A percentile compares a stretch with the other conserved stretches of the same genome.
Conservation (phyloP, 2,113 vertebrate genomes). For the Pygoscelis adeliae region DNA sequence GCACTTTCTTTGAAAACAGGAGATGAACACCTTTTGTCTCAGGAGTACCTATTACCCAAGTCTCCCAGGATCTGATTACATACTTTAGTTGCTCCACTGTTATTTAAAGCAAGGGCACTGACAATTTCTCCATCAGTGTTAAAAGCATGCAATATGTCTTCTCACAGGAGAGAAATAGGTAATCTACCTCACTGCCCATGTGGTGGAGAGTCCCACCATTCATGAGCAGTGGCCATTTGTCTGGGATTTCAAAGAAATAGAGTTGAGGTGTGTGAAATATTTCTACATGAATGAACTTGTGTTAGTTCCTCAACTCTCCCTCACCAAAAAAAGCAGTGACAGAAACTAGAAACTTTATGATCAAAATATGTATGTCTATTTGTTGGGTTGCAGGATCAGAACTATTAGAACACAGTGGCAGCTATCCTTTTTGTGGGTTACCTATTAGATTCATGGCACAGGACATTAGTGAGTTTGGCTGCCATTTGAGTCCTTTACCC, state of each 20-base stretch:
- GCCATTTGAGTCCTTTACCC: neutral
- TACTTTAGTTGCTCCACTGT: neutral
- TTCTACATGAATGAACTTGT: neutral
- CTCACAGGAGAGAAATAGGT: neutral
- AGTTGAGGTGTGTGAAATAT: neutral
- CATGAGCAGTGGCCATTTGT: neutral
- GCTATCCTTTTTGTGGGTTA: neutral
- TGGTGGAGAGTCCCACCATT: neutral
- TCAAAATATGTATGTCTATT: neutral
- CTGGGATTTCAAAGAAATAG: neutral
- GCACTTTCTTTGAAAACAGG: neutral
- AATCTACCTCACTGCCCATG: neutral
- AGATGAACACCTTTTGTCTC: neutral
- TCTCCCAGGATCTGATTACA: neutral
- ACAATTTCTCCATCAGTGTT: neutral
- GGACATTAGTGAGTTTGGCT: neutral
- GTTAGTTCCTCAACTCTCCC: neutral
- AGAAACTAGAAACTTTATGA: neutral
- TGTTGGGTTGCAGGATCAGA: neutral
- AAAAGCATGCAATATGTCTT: neutral
- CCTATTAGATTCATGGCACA: accelerated
- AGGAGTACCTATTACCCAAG: neutral
- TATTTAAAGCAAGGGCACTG: neutral
- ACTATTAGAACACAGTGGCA: neutral
- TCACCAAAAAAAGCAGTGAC: neutral